phyloP scores from a whole-genome alignment of 2,113 vertebrate genomes.

The Thymallus thymallus region DNA sequence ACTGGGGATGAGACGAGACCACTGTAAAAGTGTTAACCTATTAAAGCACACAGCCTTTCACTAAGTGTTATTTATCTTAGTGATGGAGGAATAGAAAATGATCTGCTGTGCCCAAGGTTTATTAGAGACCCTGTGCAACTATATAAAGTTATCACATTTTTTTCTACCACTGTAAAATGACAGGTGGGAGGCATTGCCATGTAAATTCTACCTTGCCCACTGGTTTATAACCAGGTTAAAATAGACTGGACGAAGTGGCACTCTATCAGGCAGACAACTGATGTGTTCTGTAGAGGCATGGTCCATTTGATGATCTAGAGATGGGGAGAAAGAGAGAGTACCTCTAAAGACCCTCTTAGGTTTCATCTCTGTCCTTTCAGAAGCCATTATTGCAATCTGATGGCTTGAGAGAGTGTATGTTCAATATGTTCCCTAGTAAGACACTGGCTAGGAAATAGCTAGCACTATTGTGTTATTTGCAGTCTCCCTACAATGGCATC shows the following conservation, averaged over 20 bases:
- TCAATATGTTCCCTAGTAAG: no score
- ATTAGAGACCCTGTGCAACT: not conserved
- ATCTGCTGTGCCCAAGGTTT: not conserved
- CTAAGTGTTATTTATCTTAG: not conserved
- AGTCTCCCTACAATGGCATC: slow-evolving; percentile 6
- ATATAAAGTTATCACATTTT: not conserved
- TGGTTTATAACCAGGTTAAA: not conserved
- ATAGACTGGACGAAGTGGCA: not conserved
- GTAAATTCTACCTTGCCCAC: no score
- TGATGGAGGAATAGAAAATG: not conserved
- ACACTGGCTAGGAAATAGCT: no score
- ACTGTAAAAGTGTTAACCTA: not conserved
- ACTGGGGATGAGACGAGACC: not conserved
- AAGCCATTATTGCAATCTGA: not conserved
- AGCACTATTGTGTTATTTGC: not conserved
- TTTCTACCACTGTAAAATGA: not conserved
- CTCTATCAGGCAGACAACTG: not conserved
- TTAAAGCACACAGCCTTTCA: not conserved
- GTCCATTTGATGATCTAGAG: not conserved
- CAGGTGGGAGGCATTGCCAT: not conserved
- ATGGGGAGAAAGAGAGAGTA: not conserved
- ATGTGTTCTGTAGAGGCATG: not conserved
- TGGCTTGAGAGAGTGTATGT: not conserved
- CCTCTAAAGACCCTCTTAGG: not conserved
- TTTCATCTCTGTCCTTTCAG: not conserved